Conservation (phyloP, 2,797 vertebrate species). For the Malacoctenus gilli region DNA sequence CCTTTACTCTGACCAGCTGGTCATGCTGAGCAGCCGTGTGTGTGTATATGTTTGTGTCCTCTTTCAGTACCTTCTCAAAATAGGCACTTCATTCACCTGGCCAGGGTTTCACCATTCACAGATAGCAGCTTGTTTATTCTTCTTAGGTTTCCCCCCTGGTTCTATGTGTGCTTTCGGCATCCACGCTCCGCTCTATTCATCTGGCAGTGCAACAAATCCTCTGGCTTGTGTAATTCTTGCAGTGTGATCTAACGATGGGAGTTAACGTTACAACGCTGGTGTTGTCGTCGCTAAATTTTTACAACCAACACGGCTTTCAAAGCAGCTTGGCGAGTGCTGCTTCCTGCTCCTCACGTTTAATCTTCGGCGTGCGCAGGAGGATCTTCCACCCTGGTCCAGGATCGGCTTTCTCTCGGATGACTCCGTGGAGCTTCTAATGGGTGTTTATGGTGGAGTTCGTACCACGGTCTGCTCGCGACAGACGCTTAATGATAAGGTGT, state of each 20-base stretch:
- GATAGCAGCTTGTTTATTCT: too few relatives aligned
- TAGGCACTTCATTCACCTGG: constrained; percentile 49
- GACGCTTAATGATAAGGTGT: constrained; percentile 60
- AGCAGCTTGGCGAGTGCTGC: too few relatives aligned
- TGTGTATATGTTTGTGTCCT: constrained; percentile 39
- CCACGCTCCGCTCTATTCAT: too few relatives aligned
- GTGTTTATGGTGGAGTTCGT: constrained; percentile 50
- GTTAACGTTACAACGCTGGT: constrained; percentile 17
- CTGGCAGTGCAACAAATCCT: neutral
- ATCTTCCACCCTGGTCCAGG: constrained; percentile 25
- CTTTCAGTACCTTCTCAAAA: constrained; percentile 50
- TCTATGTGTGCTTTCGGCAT: too few relatives aligned
- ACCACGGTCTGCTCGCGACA: constrained; percentile 39
- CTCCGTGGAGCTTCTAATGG: constrained; percentile 48
- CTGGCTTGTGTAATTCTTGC: neutral
- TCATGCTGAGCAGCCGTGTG: constrained; percentile 77
- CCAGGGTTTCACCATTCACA: too few relatives aligned
- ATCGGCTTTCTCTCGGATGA: constrained; percentile 21
- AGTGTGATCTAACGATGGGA: neutral
- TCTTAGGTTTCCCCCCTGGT: too few relatives aligned
- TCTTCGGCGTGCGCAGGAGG: constrained; percentile 42
- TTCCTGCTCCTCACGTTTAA: constrained; percentile 18
- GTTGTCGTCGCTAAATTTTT: constrained; percentile 20
- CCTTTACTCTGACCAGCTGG: constrained; percentile 78
- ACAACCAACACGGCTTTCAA: constrained; percentile 30